Base-by-base conservation (phyloP, 2,797 vertebrate species). In the Semaprochilodus insignis region DNA sequence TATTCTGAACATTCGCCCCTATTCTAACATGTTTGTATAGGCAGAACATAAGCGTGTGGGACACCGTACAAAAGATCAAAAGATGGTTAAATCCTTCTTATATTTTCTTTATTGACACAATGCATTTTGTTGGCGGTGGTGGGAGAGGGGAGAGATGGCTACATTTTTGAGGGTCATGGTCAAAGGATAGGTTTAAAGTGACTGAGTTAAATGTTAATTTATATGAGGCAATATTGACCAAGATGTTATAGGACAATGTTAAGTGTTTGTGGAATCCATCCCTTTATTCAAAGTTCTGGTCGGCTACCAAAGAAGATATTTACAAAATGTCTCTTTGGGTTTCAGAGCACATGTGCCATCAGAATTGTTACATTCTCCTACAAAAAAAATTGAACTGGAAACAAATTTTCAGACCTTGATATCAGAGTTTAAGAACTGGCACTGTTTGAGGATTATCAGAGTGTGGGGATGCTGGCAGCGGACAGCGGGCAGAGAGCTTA, bases 1-100 rank as follows among this genome's bases (percentile, higher is more conserved):
- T 27, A 83, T 82, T 81, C 4, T 65, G 63, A 65, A 80, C 77
- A 10, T 67, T 84, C 63, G 36, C n/a, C 14, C 25, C 34, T 51
- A 14, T 63, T 48, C 14, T 48, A 34, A 57, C 17, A 75, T 31
- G 34, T 67, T 67, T 44, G 60, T 44, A 59, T 31, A 51, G 19
- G 36, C n/a, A 25, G 63, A 69, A 57, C 80, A 57, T 34, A 62
- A 79, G 66, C 51, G 75, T 34, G 72, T 19, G 65, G 55, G 65
- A 67, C 65, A 76, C 51, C 54, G 75, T 34, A 54, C 19, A 48
- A 65, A 13, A 81, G 34, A 69, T 69, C 52, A 76, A 76, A 76
- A 44, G 63, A 23, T 59, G 63, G 21, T 15, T 17, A 66, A 69
- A 69, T n/a, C 23, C 34, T 69, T 51, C 62, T 52, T 80, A 31